These are phyloP conservation scores for Zaprionus tsacasi DNA, from an alignment of 1,140 invertebrate genomes.

Conservation along the genomic window DNA sequence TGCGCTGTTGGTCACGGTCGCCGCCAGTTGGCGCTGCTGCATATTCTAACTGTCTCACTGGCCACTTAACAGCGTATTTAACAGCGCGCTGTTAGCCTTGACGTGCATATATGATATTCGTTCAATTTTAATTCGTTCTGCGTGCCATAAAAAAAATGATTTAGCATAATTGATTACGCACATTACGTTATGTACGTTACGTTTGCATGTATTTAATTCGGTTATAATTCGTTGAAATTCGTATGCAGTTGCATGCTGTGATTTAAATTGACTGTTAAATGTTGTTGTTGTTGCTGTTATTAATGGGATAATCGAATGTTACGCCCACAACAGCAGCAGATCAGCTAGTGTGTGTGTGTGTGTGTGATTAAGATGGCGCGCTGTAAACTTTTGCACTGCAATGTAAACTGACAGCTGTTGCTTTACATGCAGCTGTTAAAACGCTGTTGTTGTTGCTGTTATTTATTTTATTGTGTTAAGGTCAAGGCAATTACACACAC, in stretches of 20 bases:
- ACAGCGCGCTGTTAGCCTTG: conserved; percentile 17
- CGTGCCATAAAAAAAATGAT: conserved; percentile 3
- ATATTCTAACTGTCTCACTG: conserved; percentile 44
- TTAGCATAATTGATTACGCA: conserved; percentile 46
- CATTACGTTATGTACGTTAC: conserved; percentile 26
- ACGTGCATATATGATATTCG: conserved; percentile 27
- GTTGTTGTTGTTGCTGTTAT: conserved; percentile 45
- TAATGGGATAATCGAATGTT: conserved; percentile 38
- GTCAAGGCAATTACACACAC: conserved; percentile 70
- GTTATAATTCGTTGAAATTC: conserved; percentile 32
- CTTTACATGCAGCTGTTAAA: conserved; percentile 42
- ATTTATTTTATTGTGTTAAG: conserved; percentile 83
- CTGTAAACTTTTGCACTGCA: conserved; percentile 7
- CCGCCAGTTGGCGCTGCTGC: neutral
- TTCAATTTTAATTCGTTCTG: neutral
- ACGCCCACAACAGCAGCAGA: conserved; percentile 38
- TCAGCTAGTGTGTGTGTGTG: neutral
- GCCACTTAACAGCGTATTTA: conserved; percentile 25
- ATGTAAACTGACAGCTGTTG: conserved; percentile 11
- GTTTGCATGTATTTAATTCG: conserved; percentile 19
- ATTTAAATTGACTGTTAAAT: conserved; percentile 47
- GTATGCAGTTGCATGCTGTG: conserved; percentile 1
- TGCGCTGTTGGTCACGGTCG: conserved; percentile 16
- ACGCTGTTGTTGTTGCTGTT: conserved; percentile 65
- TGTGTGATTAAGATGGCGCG: neutral